Evolutionary conservation across 2,113 vertebrate genomes (phyloP).

Genomic region (Chitala chitala): DNA sequence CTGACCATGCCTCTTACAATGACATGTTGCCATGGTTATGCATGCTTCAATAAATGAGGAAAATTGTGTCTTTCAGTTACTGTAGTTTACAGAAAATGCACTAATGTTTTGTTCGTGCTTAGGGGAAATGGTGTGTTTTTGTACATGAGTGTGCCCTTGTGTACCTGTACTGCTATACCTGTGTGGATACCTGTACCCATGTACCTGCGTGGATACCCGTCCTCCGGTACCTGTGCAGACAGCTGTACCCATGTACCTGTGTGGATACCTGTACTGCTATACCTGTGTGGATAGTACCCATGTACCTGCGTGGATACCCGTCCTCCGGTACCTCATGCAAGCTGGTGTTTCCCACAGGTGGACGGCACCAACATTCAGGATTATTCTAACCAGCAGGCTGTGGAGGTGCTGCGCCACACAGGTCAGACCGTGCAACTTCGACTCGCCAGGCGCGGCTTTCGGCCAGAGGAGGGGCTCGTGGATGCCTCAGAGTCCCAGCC

Average conservation of each 20-base stretch:
- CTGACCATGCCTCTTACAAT: too few species aligned
- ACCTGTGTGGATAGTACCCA: not conserved
- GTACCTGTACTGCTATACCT: too few species aligned
- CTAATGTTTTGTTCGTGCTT: too few species aligned
- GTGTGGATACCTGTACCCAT: not conserved
- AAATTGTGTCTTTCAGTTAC: too few species aligned
- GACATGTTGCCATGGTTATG: too few species aligned
- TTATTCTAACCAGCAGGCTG: slow-evolving; percentile 94
- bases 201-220: not conserved
- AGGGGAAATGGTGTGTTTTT: not conserved
- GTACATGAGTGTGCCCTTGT: not conserved
- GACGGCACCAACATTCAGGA: slow-evolving; percentile 88
- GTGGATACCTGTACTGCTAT: too few species aligned
- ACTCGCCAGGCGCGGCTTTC: slow-evolving; percentile 72
- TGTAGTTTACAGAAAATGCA: too few species aligned
- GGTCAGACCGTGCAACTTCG: slow-evolving; percentile 82
- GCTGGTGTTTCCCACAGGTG: slow-evolving; percentile 64
- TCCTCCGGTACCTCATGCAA: not conserved
- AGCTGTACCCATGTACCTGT: too few species aligned
- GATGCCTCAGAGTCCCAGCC: not conserved
- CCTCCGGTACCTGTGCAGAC: too few species aligned
- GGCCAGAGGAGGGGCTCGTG: slow-evolving; percentile 61
- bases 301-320: not conserved
- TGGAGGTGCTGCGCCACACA: slow-evolving; percentile 85
- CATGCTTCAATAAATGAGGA: too few species aligned